A percentile compares a stretch with the other conserved stretches of the same genome.
Evolutionary conservation across 2,888 invertebrate genomes (phyloP).

Genomic region (Drosophila barbarae): DNA sequence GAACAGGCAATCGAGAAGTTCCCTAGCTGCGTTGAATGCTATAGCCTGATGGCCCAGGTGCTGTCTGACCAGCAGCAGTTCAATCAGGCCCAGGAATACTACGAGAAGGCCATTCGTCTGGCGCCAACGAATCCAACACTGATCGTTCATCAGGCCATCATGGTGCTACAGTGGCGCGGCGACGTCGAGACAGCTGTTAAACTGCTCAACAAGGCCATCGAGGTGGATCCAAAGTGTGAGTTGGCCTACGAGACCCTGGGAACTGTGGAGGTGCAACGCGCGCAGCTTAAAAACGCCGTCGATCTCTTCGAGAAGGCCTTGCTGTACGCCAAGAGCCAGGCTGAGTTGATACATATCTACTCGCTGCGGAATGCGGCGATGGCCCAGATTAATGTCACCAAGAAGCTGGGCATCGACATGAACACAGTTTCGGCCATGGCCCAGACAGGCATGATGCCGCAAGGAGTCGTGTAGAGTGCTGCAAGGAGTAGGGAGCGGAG

Average conservation of each 20-base stretch:
- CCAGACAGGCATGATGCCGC: slow-evolving; percentile 57
- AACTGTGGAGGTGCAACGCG: slow-evolving; percentile 94
- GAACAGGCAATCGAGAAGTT: slow-evolving; percentile 88
- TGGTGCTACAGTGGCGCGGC: slow-evolving; percentile 91
- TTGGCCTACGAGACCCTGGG: slow-evolving; percentile 97
- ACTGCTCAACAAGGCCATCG: slow-evolving; percentile 89
- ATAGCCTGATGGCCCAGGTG: slow-evolving; percentile 94
- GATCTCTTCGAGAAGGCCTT: slow-evolving; percentile 94
- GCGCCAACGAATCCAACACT: slow-evolving; percentile 92
- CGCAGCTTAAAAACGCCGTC: slow-evolving; percentile 90
- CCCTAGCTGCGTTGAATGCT: slow-evolving; percentile 92
- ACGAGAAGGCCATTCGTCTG: slow-evolving; percentile 88
- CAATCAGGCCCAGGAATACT: slow-evolving; percentile 90
- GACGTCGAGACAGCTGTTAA: slow-evolving; percentile 89
- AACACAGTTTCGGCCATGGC: slow-evolving; percentile 76
- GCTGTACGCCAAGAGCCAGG: slow-evolving; percentile 89
- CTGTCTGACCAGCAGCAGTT: slow-evolving; percentile 91
- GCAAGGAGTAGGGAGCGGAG: slow-evolving; percentile 13
- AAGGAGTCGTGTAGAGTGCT: slow-evolving; percentile 44
- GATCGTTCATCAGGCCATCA: slow-evolving; percentile 91
- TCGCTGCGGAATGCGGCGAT: slow-evolving; percentile 93
- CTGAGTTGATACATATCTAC: slow-evolving; percentile 94
- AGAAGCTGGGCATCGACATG: slow-evolving; percentile 85
- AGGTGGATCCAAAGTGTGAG: slow-evolving; percentile 94
- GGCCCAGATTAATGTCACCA: slow-evolving; percentile 91